A percentile compares a stretch with the other conserved stretches of the same genome.
Conservation (phyloP, 2,888 invertebrate species). For the Alloscopus bannaensis region DNA sequence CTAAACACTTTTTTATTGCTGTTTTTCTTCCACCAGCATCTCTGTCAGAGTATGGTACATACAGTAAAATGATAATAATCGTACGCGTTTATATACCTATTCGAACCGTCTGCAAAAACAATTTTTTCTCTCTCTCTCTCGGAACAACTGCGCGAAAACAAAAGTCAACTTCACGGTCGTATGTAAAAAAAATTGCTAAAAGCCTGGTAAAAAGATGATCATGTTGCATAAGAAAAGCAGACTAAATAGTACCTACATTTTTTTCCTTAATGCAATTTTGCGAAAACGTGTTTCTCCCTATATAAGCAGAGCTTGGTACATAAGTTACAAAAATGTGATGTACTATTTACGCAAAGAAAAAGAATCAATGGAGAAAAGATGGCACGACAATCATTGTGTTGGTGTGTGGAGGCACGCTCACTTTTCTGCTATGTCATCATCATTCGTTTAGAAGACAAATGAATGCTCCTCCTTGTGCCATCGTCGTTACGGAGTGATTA, state of each 20-base stretch:
- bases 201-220: not conserved
- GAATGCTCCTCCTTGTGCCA: too few species aligned
- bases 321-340: slow-evolving; percentile 2
- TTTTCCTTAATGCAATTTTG: too few species aligned
- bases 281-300: too few species aligned
- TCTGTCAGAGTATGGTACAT: not conserved
- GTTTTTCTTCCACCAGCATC: not conserved
- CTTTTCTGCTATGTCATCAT: too few species aligned
- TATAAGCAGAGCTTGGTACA: not conserved
- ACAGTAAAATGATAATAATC: not conserved
- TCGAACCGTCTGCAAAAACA: not conserved
- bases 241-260: too few species aligned
- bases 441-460: too few species aligned
- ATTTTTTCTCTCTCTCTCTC: slow-evolving; percentile 3
- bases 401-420: too few species aligned
- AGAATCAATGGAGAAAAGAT: too few species aligned
- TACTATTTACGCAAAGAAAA: too few species aligned
- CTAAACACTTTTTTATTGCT: too few species aligned
- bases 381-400: too few species aligned
- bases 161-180: slow-evolving; percentile 46
- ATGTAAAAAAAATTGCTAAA: not conserved
- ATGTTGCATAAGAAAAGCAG: not conserved
- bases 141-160: slow-evolving; percentile 19
- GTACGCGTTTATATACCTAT: not conserved
- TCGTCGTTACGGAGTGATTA: too few species aligned